Percentiles rank a stretch among this genome's conserved stretches.
phyloP scores from a whole-genome alignment of 1,140 invertebrate genomes.

The Tachypleus tridentatus region DNA sequence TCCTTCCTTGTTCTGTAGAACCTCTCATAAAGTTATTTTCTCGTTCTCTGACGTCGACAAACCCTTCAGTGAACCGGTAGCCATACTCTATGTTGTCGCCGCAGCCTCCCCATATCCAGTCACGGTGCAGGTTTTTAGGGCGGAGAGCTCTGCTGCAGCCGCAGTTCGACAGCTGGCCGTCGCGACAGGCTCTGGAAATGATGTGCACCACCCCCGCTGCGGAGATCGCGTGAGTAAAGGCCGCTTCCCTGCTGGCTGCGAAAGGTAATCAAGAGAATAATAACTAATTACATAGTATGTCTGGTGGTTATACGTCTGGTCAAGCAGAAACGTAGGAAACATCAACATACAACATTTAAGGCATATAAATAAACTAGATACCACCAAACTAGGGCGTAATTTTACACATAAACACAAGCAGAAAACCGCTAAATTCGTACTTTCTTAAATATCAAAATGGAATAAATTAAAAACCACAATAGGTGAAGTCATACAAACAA shows the following conservation, averaged over 20 bases:
- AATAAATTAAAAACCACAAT: no score
- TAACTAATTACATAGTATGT: no score
- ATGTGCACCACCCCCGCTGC: conserved; percentile 78
- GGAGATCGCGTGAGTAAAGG: conserved; percentile 77
- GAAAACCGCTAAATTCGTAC: no score
- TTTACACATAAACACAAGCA: no score
- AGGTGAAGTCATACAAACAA: no score
- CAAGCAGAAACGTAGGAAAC: no score
- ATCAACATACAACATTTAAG: no score
- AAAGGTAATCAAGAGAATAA: background rate
- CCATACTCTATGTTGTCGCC: conserved; percentile 92
- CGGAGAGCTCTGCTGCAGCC: conserved; percentile 54
- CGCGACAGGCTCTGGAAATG: conserved; percentile 72
- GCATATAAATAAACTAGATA: no score
- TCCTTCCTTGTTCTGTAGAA: conserved; percentile 58
- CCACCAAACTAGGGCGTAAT: no score
- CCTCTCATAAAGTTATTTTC: conserved; percentile 49
- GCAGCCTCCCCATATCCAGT: conserved; percentile 96
- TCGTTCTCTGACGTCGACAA: conserved; percentile 76
- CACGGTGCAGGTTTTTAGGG: conserved; percentile 39
- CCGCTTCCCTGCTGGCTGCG: conserved; percentile 75
- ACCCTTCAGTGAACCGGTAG: conserved; percentile 78
- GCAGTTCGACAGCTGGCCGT: conserved; percentile 75
- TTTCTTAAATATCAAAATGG: no score
- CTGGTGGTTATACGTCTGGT: no score